Base-by-base conservation (phyloP, 2,888 invertebrate species). In the Megaustenia siamemsis region DNA sequence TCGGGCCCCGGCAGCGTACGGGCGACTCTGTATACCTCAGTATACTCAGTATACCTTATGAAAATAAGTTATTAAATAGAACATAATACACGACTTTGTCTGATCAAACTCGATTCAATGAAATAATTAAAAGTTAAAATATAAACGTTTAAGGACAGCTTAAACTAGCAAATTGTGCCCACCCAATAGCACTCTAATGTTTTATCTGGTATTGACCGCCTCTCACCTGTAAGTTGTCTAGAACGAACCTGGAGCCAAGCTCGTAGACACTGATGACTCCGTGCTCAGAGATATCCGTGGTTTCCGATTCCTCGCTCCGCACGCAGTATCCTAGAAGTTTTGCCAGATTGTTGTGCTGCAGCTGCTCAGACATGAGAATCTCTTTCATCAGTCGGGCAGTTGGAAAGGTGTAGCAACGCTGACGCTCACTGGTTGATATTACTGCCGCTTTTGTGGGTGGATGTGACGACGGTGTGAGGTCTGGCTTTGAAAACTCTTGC, bases 301-400 rank as follows among this genome's bases (percentile, higher is more conserved):
- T 91, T 76, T 92, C 92, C 21, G 90, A 91, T 84, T 93, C 93
- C 78, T 93, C 93, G 82, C 92, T 93, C 10, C 93, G 87, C 1
- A 92, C 91, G 86, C 93, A 93, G 81, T 90, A 93, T 15, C 93
- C 93, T 28, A 93, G 88, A 79, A 93, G 87, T 73, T 84, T 86
- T 24, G 91, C 89, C 24, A 93, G 89, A 68, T 92, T 92, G n/a
- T 89, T 90, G 84, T 93, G 93, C 60, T 89, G 82, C 5, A 93
- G 86, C 87, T 93, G 92, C 83, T 91, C 89, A 63, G 91, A 86
- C 32, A 93, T 77, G 35, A 93, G 86, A 68, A 93, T 92, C 84
- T 93, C 93, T 86, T 93, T 93, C 93, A 93, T 93, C 32, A 93
- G 87, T 84, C 92, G 92, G 90, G 92, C 92, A 24, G 91, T 93